A percentile compares a stretch with the other conserved stretches of the same genome.
phyloP scores from a whole-genome alignment of 1,140 invertebrate genomes.

The Stenopsyche tienmushanensis region DNA sequence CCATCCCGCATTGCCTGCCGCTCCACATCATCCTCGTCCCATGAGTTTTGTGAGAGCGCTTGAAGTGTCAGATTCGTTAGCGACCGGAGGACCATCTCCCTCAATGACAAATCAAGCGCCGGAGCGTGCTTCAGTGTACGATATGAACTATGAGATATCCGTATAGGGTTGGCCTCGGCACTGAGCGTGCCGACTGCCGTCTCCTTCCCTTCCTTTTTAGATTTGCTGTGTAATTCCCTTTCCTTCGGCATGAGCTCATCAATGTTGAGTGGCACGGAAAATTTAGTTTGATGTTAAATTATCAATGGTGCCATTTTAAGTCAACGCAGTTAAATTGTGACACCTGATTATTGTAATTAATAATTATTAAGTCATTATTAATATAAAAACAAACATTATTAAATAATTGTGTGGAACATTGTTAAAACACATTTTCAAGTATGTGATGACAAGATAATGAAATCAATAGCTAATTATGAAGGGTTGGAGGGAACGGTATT shows the following conservation, averaged over 20 bases:
- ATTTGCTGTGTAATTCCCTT: neutral
- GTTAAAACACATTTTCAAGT: too few relatives aligned
- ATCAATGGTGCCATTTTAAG: neutral
- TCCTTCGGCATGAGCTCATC: neutral
- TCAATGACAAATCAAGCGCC: slow-evolving; percentile 62
- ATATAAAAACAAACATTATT: too few relatives aligned
- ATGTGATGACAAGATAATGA: too few relatives aligned
- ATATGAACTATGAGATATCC: slow-evolving; percentile 95
- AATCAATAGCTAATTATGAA: too few relatives aligned
- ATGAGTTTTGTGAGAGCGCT: slow-evolving; percentile 91
- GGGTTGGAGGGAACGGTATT: too few relatives aligned
- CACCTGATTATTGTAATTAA: too few relatives aligned
- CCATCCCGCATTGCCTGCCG: slow-evolving; percentile 11
- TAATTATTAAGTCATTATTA: too few relatives aligned
- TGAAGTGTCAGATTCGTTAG: slow-evolving; percentile 85
- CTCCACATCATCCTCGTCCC: slow-evolving; percentile 58
- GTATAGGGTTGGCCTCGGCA: slow-evolving; percentile 55
- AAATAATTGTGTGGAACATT: too few relatives aligned
- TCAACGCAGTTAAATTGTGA: neutral
- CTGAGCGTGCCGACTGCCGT: slow-evolving; percentile 36
- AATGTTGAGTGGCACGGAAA: slow-evolving; percentile 9
- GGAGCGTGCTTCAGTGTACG: slow-evolving; percentile 86
- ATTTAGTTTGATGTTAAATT: neutral
- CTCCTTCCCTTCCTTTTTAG: slow-evolving; percentile 10
- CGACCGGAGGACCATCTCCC: slow-evolving; percentile 49